Base-by-base conservation (phyloP, 2,888 invertebrate genomes). In the Callinectes sapidus region DNA sequence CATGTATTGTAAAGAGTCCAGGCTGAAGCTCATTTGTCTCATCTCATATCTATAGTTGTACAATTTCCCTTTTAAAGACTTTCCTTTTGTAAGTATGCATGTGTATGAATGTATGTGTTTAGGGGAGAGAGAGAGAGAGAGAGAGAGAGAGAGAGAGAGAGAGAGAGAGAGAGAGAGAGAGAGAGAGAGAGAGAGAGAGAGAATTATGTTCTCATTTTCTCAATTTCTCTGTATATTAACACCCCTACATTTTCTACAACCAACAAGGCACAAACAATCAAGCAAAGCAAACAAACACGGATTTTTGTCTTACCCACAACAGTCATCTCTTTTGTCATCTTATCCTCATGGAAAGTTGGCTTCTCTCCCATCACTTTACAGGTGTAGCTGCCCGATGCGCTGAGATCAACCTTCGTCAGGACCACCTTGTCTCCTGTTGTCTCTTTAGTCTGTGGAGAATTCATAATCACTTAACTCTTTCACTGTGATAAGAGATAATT, bases 241-340 rank as follows among this genome's bases (percentile, higher is more conserved):
- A 18, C 23, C 14, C 23, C 42, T n/a, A n/a, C 48, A 48, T 16
- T 54, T 14, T n/a, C 13, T 48, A 55, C 28, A 0, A 28, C 14
- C 35, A 48, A 39, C 28, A n/a, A 61, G 32, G 28, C 61, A 89
- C 66, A 55, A 5, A 89, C 32, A n/a, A 89, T 16, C 54, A 54
- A 55, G 35, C 54, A 14, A 32, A 23, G 71, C 18, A 32, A 35
- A 16, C 71, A 71, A 35, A 54, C 54, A 55, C 10, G n/a, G 14
- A 87, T 87, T n/a, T 28, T 61, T 55, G 28, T 54, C 92, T 92
- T 54, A 92, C 92, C 92, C 66, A 92, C 92, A 81, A 92, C 92
- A 55, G 92, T 92, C 92, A 92, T 92, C 32, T n/a, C 77, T 48
- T 42, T 55, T 2, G 32, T 48, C n/a, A 28, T 61, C 3, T 8